These are phyloP conservation scores for Takifugu ocellatus DNA, from an alignment of 2,797 vertebrate species.

Conservation along the genomic window DNA sequence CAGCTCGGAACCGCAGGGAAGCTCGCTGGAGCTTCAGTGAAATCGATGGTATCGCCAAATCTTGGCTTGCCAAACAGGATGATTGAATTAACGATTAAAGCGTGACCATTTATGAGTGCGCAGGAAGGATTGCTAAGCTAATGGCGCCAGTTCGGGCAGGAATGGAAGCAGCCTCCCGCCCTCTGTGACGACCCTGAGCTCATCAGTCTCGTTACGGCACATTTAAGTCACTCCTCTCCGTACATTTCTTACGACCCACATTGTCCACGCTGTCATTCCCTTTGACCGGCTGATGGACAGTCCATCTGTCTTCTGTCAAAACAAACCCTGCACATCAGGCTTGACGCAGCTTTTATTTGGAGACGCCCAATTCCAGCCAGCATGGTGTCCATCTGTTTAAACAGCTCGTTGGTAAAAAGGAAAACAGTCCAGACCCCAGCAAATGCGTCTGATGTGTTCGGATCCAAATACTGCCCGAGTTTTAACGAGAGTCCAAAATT, in stretches of 20 bases:
- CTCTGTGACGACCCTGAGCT: too few relatives aligned
- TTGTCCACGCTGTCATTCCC: background rate
- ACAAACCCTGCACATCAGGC: background rate
- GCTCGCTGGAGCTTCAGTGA: too few relatives aligned
- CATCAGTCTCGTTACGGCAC: too few relatives aligned
- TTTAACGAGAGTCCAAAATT: background rate
- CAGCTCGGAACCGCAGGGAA: too few relatives aligned
- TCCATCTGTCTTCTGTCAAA: background rate
- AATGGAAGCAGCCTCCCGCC: too few relatives aligned
- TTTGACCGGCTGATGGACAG: background rate
- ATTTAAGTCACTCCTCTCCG: background rate
- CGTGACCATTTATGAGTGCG: too few relatives aligned
- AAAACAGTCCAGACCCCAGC: constrained; percentile 5
- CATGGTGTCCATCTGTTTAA: constrained; percentile 15
- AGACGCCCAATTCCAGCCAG: constrained; percentile 15
- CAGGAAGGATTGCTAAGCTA: too few relatives aligned
- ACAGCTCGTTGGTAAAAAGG: constrained; percentile 13
- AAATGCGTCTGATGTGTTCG: too few relatives aligned
- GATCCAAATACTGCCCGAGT: background rate
- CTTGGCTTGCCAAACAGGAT: too few relatives aligned
- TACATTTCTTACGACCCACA: background rate
- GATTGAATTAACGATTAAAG: too few relatives aligned
- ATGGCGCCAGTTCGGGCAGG: too few relatives aligned
- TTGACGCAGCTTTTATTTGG: constrained; percentile 8
- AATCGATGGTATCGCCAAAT: too few relatives aligned